A percentile compares a stretch with the other conserved stretches of the same genome.
phyloP scores from a whole-genome alignment of 2,888 invertebrate species.

The Pandemis corylana region DNA sequence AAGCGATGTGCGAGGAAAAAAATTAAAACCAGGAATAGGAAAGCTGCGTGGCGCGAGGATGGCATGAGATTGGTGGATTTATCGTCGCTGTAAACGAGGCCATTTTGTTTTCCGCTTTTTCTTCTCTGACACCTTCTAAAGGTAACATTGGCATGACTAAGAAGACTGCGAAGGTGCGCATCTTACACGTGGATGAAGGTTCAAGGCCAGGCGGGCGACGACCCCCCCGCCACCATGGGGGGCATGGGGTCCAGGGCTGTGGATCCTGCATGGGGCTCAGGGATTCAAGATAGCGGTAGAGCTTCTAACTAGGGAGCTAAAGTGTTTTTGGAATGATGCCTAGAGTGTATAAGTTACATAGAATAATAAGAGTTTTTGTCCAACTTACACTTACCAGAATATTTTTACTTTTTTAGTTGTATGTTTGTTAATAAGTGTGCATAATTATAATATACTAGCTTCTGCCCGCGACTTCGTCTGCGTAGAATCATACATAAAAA shows the following conservation, averaged over 20 bases:
- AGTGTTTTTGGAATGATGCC: too few relatives aligned
- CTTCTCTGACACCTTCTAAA: neutral
- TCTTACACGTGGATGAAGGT: conserved; percentile 9
- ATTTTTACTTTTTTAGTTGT: too few relatives aligned
- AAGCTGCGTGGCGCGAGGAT: too few relatives aligned
- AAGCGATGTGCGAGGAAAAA: too few relatives aligned
- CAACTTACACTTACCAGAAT: too few relatives aligned
- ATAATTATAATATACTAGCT: too few relatives aligned
- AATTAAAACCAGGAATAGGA: too few relatives aligned
- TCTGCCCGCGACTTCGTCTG: too few relatives aligned
- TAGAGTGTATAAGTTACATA: neutral
- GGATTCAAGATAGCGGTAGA: neutral
- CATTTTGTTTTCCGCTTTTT: neutral
- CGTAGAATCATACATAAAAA: too few relatives aligned
- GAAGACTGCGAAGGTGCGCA: neutral
- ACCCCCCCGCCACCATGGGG: conserved; percentile 3
- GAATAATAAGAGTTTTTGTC: too few relatives aligned
- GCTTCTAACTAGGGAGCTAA: neutral
- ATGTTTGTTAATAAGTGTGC: too few relatives aligned
- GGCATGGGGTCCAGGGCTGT: conserved; percentile 4
- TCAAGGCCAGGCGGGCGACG: conserved; percentile 7
- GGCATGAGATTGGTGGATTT: neutral
- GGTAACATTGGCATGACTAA: neutral
- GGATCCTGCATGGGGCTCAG: neutral
- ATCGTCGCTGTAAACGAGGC: neutral